phyloP scores from a whole-genome alignment of 2,888 invertebrate species.

The Eupithecia pulchellata region DNA sequence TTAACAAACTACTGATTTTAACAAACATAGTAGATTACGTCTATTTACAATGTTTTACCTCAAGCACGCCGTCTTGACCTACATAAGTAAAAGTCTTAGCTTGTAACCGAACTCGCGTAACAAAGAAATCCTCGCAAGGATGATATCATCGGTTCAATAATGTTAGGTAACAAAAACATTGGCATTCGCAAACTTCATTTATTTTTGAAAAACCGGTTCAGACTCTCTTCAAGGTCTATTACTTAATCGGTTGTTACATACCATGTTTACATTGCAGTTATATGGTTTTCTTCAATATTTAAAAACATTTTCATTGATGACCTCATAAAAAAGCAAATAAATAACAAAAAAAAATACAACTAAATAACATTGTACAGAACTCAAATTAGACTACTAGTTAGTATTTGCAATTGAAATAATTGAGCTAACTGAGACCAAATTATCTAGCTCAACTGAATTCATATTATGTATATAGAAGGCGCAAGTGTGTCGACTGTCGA shows the following conservation, averaged over 20 bases:
- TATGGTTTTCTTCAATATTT: neutral
- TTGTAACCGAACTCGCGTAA: neutral
- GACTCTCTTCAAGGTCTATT: slow-evolving; percentile 17
- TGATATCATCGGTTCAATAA: slow-evolving; percentile 49
- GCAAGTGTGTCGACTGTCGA: too few species aligned
- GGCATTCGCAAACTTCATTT: neutral
- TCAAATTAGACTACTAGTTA: too few species aligned
- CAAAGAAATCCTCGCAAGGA: slow-evolving; percentile 8
- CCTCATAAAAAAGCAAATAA: too few species aligned
- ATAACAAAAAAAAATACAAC: too few species aligned
- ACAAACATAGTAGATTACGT: neutral
- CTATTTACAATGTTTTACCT: neutral
- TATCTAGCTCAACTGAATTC: too few species aligned
- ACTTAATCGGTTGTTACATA: neutral
- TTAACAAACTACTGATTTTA: too few species aligned
- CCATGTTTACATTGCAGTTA: neutral
- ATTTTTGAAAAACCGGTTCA: slow-evolving; percentile 29
- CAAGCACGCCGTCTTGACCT: slow-evolving; percentile 27
- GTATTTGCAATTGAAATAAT: too few species aligned
- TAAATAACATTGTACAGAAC: too few species aligned
- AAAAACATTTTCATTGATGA: neutral
- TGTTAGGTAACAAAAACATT: slow-evolving; percentile 43
- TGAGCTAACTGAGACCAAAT: too few species aligned
- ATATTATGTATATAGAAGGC: too few species aligned
- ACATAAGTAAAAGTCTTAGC: slow-evolving; percentile 8